Conservation (phyloP, 2,113 vertebrate genomes). For the Clupea harengus region DNA sequence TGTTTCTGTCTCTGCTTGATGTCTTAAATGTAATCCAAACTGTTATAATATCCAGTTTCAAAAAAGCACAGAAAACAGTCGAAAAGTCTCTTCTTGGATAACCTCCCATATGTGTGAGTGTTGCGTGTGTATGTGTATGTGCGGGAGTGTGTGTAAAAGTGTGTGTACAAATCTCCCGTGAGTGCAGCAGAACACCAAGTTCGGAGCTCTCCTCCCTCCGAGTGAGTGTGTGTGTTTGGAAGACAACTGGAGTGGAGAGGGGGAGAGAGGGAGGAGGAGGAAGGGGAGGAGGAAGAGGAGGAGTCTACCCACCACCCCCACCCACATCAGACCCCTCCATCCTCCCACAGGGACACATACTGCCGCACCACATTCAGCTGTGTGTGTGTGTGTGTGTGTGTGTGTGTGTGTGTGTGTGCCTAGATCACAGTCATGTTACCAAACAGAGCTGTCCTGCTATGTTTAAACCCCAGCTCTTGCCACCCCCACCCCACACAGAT, state of each 20-base stretch:
- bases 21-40: background rate
- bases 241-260: conserved; percentile 21
- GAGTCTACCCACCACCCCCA: conserved; percentile 24
- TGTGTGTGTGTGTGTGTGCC: conserved; percentile 43
- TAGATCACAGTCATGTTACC: conserved; percentile 37
- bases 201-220: conserved; percentile 9
- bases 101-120: background rate
- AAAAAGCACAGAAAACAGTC: background rate
- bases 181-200: conserved; percentile 25
- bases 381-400: conserved; percentile 44
- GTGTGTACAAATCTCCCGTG: too few species aligned
- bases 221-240: conserved; percentile 21
- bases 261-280: conserved; percentile 27
- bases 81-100: background rate
- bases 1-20: conserved; percentile 35
- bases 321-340: conserved; percentile 15
- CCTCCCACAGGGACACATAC: conserved; percentile 30
- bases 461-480: conserved; percentile 22
- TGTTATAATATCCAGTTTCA: background rate
- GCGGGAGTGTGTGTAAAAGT: background rate
- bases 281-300: conserved; percentile 14
- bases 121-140: conserved; percentile 17
- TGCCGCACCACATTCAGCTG: conserved; percentile 28
- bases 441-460: conserved; percentile 36
- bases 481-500: background rate